These are phyloP conservation scores for Nemotelus pantherinus DNA, from an alignment of 2,888 invertebrate genomes.

Conservation along the genomic window DNA sequence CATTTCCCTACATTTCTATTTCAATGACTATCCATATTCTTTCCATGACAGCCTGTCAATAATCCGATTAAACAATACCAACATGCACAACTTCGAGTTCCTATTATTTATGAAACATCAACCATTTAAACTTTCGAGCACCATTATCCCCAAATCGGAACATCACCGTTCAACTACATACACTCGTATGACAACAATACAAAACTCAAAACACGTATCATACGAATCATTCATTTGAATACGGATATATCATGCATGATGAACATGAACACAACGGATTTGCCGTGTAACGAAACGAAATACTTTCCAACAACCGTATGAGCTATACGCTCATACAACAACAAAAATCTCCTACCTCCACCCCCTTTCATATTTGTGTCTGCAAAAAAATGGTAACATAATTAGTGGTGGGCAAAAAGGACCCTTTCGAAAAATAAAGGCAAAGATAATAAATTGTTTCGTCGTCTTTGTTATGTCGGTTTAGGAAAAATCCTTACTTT, in stretches of 20 bases:
- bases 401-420: constrained; percentile 32
- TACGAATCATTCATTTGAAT: background rate
- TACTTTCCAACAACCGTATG: constrained; percentile 15
- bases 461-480: constrained; percentile 1
- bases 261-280: background rate
- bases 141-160: background rate
- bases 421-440: background rate
- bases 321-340: constrained; percentile 43
- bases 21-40: too few species aligned
- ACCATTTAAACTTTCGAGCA: background rate
- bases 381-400: constrained; percentile 64
- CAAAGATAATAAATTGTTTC: constrained; percentile 9
- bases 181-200: background rate
- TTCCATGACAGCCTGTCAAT: too few species aligned
- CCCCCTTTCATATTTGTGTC: constrained; percentile 79
- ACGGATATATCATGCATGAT: constrained; percentile 14
- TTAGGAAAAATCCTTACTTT: background rate
- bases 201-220: background rate
- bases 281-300: background rate
- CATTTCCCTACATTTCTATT: too few species aligned
- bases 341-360: constrained; percentile 72
- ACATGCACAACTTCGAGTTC: too few species aligned
- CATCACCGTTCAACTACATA: background rate
- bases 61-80: too few species aligned
- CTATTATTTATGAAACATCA: too few species aligned